Base-by-base conservation (phyloP, 2,797 vertebrate genomes). In the Lutjanus campechanus region DNA sequence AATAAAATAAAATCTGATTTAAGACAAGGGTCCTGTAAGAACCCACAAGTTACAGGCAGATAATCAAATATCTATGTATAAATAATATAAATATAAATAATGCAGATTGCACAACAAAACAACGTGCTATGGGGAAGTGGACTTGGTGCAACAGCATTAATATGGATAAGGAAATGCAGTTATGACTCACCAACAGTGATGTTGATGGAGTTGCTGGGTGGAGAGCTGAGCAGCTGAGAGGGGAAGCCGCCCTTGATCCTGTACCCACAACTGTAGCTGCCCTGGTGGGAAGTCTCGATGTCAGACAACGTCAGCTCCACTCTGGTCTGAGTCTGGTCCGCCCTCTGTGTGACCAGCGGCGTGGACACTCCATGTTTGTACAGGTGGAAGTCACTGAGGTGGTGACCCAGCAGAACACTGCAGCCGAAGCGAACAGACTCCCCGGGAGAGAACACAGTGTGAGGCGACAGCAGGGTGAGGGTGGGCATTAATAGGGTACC, bases 131-230 rank as follows among this genome's bases (percentile, higher is more conserved):
- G 25, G 2, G 2, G 4, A 66, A 62, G n/a, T 29, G 19, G 12
- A 11, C 1, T 22, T 67, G 58, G 51, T n/a, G 25, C 29, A 76
- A 64, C 4, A 0, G 40, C 29, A 19, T 12, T 5, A 63, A 40
- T 53, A 29, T 22, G 25, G 2, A 63, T 25, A 20, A 60, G 49
- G 62, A 12, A 54, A 22, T 44, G 25, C 19, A 4, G 65, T 63
- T 36, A n/a, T 20, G 43, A 94, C 95, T 93, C 82, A 96, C 95
- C 93, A 66, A 96, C 95, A n/a, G 92, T 94, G 78, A 96, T 95
- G 88, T 95, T 94, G 70, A 96, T 93, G 69, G 89, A 83, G 79
- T 95, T 95, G 85, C 95, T 95, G n/a, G 88, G 88, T 7, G 94
- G 93, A 47, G 95, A 96, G 76, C 85, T 91, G 73, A 92, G 89